Conservation (phyloP, 2,113 vertebrate genomes). For the Hydrolagus affinis region DNA sequence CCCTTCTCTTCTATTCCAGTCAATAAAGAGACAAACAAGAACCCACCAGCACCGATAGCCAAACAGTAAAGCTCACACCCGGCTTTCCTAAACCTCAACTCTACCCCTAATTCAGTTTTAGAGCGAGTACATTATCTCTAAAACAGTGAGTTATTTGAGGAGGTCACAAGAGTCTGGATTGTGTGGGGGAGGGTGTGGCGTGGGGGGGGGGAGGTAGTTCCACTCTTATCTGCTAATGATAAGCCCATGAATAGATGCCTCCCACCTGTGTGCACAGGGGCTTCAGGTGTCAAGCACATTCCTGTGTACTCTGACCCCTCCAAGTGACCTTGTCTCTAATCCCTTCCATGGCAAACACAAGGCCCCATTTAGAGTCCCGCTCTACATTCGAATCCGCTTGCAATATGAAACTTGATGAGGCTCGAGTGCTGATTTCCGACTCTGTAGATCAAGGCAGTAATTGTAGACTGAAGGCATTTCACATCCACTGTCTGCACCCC, state of each 20-base stretch:
- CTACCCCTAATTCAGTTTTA: too few relatives aligned
- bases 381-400: neutral
- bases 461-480: too few relatives aligned
- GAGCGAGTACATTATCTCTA: too few relatives aligned
- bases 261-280: constrained; percentile 22
- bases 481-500: too few relatives aligned
- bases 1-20: too few relatives aligned
- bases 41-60: too few relatives aligned
- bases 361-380: neutral
- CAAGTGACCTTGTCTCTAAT: constrained; percentile 16
- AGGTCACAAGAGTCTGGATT: neutral
- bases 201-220: neutral
- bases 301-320: constrained; percentile 20
- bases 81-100: too few relatives aligned
- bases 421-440: too few relatives aligned
- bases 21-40: too few relatives aligned
- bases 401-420: neutral
- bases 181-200: neutral
- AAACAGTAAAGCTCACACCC: too few relatives aligned
- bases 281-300: constrained; percentile 27
- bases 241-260: constrained; percentile 19
- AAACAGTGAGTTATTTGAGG: neutral
- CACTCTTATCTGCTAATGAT: neutral
- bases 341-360: neutral
- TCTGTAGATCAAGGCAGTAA: too few relatives aligned